Evolutionary conservation across 2,797 vertebrate genomes (phyloP).

Genomic region (Eupleurogrammus muticus): DNA sequence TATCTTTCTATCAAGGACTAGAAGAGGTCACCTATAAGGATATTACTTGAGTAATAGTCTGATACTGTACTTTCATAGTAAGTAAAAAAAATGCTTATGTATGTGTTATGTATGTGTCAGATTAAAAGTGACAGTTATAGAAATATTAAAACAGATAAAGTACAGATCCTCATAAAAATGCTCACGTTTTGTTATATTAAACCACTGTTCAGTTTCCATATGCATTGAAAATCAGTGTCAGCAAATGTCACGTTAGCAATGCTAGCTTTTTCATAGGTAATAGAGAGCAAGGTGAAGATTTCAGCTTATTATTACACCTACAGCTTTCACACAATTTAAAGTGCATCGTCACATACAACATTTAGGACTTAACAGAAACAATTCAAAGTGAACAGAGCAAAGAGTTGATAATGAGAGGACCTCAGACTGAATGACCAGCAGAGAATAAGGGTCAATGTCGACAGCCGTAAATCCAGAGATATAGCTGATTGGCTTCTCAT

Average conservation of each 20-base stretch:
- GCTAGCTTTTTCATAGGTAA: not conserved
- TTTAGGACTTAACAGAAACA: not conserved
- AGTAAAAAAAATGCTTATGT: no score
- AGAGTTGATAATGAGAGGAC: not conserved
- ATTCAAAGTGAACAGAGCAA: conserved; percentile 2
- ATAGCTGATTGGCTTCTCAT: not conserved
- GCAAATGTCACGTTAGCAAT: not conserved
- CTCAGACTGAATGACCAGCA: conserved; percentile 1
- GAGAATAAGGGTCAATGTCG: not conserved
- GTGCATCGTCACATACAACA: not conserved
- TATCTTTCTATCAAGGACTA: no score
- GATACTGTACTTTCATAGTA: no score
- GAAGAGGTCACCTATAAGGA: no score
- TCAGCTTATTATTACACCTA: not conserved
- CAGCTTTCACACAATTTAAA: not conserved
- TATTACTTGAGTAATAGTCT: no score
- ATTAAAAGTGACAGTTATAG: no score
- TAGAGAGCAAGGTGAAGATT: not conserved
- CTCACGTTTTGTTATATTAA: no score
- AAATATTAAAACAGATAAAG: no score
- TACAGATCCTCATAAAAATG: no score
- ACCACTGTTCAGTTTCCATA: not conserved
- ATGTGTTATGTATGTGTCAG: no score
- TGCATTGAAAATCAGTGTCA: not conserved
- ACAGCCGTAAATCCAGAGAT: not conserved